Percentiles rank a stretch among this genome's conserved stretches.
Conservation (phyloP, 2,888 invertebrate species). For the Mechanitis messenoides region DNA sequence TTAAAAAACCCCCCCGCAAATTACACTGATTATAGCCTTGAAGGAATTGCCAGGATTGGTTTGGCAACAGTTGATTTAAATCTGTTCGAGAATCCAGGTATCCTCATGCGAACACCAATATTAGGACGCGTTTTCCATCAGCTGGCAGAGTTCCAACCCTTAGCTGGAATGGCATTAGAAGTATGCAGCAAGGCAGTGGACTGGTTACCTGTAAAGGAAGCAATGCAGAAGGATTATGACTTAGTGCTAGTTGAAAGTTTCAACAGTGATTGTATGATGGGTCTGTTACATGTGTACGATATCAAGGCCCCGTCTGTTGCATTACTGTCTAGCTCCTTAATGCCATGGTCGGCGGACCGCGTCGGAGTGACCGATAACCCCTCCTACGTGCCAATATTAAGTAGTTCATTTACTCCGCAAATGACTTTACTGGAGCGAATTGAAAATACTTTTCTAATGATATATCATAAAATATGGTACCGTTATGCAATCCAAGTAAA, state of each 20-base stretch:
- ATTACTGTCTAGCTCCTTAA: conserved; percentile 72
- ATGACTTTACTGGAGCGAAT: conserved; percentile 73
- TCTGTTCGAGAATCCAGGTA: conserved; percentile 43
- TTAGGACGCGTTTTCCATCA: conserved; percentile 44
- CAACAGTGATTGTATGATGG: conserved; percentile 80
- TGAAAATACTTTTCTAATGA: conserved; percentile 51
- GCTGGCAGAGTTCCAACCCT: conserved; percentile 45
- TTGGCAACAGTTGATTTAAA: conserved; percentile 54
- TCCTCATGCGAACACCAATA: conserved; percentile 40
- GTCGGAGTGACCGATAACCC: conserved; percentile 70
- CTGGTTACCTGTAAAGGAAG: conserved; percentile 53
- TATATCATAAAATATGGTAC: conserved; percentile 55
- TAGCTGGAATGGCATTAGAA: conserved; percentile 51
- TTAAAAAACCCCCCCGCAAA: conserved; percentile 61
- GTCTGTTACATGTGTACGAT: conserved; percentile 73
- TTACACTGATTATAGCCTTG: conserved; percentile 62
- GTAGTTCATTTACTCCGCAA: conserved; percentile 59
- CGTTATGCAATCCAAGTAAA: conserved; percentile 35
- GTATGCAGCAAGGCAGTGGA: conserved; percentile 60
- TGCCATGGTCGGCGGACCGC: conserved; percentile 74
- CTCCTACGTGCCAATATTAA: conserved; percentile 72
- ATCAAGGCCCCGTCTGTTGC: conserved; percentile 74
- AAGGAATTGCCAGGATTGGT: conserved; percentile 55
- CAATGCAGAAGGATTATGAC: conserved; percentile 73
- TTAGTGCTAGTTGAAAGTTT: conserved; percentile 79